phyloP scores from a whole-genome alignment of 2,888 invertebrate genomes.

The Agriopis marginaria region DNA sequence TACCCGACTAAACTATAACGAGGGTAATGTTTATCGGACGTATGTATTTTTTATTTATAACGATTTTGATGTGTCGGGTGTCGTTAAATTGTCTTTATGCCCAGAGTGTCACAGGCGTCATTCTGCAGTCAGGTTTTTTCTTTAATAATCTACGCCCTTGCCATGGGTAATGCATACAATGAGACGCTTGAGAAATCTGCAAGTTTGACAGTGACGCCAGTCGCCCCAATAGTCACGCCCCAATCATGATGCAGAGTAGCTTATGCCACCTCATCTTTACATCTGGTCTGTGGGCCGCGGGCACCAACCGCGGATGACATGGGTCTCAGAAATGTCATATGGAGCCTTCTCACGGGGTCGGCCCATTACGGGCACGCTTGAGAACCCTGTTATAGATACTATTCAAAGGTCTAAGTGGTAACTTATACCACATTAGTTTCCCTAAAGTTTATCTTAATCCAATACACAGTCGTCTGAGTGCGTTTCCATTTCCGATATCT shows the following conservation, averaged over 20 bases:
- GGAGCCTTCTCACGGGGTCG: slow-evolving; percentile 16
- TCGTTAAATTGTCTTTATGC: too few species aligned
- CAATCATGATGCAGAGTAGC: background rate
- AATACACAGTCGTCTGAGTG: background rate
- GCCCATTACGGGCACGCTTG: slow-evolving; percentile 11
- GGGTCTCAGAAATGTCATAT: slow-evolving; percentile 28
- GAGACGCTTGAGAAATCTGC: too few species aligned
- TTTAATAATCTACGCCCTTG: too few species aligned
- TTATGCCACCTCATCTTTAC: background rate
- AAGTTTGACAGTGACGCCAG: too few species aligned
- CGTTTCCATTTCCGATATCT: background rate
- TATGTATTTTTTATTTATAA: too few species aligned
- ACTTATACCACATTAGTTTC: slow-evolving; percentile 30
- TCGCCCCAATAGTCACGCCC: background rate
- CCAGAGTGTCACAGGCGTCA: too few species aligned
- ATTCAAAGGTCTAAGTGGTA: slow-evolving; percentile 18
- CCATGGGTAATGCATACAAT: too few species aligned
- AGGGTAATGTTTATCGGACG: too few species aligned
- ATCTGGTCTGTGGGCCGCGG: background rate
- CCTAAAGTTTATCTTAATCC: slow-evolving; percentile 11
- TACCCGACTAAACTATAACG: too few species aligned
- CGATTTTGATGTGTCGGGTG: too few species aligned
- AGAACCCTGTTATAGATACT: slow-evolving; percentile 9
- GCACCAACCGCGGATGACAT: slow-evolving; percentile 24
- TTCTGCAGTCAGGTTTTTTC: too few species aligned